A percentile compares a stretch with the other conserved stretches of the same genome.
These are phyloP conservation scores for Chrysogorgia sp. DNA, from an alignment of 92 coral and sea anemone genomes.

Conservation along the genomic window DNA sequence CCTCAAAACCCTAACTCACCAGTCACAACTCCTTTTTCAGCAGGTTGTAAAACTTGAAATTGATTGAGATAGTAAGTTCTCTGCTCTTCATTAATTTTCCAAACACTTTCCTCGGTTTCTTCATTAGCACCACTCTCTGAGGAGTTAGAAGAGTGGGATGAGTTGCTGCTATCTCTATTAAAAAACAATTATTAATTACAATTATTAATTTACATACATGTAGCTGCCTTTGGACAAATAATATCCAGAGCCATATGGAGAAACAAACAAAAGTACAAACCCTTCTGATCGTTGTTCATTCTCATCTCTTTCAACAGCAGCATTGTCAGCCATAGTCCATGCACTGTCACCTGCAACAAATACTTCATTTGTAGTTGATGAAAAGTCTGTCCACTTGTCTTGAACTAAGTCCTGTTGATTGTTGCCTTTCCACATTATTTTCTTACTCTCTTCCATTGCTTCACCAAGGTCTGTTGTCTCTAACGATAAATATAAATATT, in stretches of 20 bases:
- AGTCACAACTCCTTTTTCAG: conserved; percentile 82
- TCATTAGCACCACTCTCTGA: conserved; percentile 80
- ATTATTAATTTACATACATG: not conserved
- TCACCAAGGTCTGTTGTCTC: conserved; percentile 13
- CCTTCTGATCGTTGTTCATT: not conserved
- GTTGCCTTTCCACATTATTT: conserved; percentile 20
- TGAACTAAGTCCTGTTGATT: conserved; percentile 10
- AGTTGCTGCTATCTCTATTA: not conserved
- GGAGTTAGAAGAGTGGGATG: conserved; percentile 24
- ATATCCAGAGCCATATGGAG: not conserved
- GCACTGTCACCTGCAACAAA: conserved; percentile 25
- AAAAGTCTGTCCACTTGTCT: conserved; percentile 38
- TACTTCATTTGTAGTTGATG: conserved; percentile 36
- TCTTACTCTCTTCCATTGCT: conserved; percentile 17
- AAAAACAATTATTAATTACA: no score
- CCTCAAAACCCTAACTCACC: conserved; percentile 63
- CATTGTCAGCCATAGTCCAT: conserved; percentile 34
- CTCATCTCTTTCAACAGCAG: conserved; percentile 21
- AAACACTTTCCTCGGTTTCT: conserved; percentile 86
- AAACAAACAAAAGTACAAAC: conserved; percentile 1
- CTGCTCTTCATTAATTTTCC: conserved; percentile 90
- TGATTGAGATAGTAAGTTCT: conserved; percentile 88
- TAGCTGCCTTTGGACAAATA: not conserved
- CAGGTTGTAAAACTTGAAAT: conserved; percentile 83
- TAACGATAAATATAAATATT: not conserved